Conservation (phyloP, 2,888 invertebrate genomes). For the Caenorhabditis afra region DNA sequence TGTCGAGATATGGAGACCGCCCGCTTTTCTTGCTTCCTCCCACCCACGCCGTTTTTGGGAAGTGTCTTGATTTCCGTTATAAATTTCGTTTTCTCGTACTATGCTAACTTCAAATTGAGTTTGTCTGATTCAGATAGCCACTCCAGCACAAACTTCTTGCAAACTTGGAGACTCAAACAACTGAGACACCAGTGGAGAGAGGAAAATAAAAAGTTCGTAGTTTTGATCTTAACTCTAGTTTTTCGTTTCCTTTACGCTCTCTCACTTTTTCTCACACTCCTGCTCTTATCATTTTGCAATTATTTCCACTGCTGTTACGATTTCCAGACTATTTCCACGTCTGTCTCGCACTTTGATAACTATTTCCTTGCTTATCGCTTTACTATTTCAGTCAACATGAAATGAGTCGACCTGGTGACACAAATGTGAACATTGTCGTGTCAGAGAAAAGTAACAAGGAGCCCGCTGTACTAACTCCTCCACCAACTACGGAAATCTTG, state of each 20-base stretch:
- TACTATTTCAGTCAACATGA: constrained; percentile 55
- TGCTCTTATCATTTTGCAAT: background rate
- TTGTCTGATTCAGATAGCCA: background rate
- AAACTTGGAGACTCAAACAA: background rate
- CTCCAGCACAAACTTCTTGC: background rate
- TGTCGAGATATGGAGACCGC: constrained; percentile 1
- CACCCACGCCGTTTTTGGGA: too few relatives aligned
- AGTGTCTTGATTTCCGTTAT: too few relatives aligned
- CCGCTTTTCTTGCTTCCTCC: background rate
- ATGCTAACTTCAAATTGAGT: constrained; percentile 8
- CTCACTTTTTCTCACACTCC: background rate
- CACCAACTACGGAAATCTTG: background rate
- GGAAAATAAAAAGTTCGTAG: background rate
- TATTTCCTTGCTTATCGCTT: constrained; percentile 20
- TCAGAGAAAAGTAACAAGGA: constrained; percentile 16
- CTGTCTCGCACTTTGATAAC: constrained; percentile 10
- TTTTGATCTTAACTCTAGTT: background rate
- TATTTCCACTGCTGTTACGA: background rate
- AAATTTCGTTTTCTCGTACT: constrained; percentile 11
- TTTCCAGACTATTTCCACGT: constrained; percentile 2
- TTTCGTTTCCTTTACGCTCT: background rate
- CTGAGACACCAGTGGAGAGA: background rate
- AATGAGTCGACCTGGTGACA: constrained; percentile 53
- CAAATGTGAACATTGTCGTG: constrained; percentile 21
- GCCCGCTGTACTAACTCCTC: background rate